These are phyloP conservation scores for Rhegmatorhina hoffmannsi DNA, from an alignment of 2,113 vertebrate species.

Conservation along the genomic window DNA sequence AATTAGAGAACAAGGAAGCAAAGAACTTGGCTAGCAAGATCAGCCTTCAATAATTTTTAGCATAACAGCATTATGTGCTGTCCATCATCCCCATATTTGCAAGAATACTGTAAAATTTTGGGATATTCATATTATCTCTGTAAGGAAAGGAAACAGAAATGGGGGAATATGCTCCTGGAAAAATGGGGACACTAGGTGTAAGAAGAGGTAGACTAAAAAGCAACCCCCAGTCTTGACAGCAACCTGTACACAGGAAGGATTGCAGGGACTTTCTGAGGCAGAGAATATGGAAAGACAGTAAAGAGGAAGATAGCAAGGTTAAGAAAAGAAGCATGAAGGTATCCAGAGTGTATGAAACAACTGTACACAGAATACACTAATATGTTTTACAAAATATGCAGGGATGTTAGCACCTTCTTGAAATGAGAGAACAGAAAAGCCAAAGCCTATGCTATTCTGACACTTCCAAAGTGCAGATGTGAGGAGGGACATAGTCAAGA, in stretches of 20 bases:
- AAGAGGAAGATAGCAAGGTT: not conserved
- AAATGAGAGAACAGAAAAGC: not conserved
- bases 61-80: not conserved
- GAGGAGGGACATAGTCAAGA: not conserved
- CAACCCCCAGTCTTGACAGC: not conserved
- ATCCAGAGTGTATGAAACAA: not conserved
- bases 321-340: not conserved
- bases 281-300: not conserved
- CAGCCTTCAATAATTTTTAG: not conserved
- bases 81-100: not conserved
- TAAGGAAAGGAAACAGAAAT: not conserved
- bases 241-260: not conserved
- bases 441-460: not conserved
- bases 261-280: not conserved
- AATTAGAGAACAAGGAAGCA: not conserved
- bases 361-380: not conserved
- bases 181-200: not conserved
- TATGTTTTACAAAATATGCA: not conserved
- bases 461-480: not conserved
- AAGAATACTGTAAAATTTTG: not conserved
- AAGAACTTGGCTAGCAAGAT: not conserved
- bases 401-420: not conserved
- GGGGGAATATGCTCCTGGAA: not conserved
- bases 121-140: not conserved
- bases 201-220: not conserved